phyloP scores from a whole-genome alignment of 2,113 vertebrate genomes.

The Arothron firmamentum region DNA sequence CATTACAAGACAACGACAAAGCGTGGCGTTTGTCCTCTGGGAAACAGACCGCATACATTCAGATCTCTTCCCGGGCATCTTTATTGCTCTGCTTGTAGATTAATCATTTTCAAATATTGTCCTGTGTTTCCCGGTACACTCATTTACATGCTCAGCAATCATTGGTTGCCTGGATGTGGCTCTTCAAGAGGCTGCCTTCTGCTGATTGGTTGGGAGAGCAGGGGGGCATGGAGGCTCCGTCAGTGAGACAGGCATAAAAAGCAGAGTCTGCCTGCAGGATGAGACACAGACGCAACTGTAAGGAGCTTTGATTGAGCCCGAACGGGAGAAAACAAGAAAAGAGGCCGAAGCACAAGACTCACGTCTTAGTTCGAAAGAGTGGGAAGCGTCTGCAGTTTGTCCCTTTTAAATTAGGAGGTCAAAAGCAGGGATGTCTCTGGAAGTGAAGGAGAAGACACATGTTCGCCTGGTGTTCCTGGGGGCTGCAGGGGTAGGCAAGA shows the following conservation, averaged over 20 bases:
- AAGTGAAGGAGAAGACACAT: conserved; percentile 83
- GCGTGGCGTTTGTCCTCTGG: no score
- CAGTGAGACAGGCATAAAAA: conserved; percentile 65
- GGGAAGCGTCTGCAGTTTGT: neutral
- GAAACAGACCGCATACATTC: no score
- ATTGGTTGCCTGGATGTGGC: conserved; percentile 53
- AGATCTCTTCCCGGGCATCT: conserved; percentile 11
- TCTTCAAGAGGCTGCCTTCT: conserved; percentile 42
- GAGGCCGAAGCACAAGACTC: neutral
- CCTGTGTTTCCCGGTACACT: conserved; percentile 15
- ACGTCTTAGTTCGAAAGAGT: neutral
- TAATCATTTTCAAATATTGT: conserved; percentile 23
- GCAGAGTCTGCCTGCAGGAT: conserved; percentile 15
- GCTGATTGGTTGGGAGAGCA: conserved; percentile 54
- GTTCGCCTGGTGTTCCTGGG: conserved; percentile 87
- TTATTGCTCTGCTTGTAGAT: conserved; percentile 18
- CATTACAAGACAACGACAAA: no score
- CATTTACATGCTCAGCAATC: conserved; percentile 51
- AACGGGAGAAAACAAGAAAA: neutral
- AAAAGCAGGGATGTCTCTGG: conserved; percentile 76
- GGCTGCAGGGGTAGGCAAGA: conserved; percentile 87
- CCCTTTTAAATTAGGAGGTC: neutral
- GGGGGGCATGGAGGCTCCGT: conserved; percentile 34
- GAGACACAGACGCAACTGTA: conserved; percentile 18
- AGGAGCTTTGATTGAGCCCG: conserved; percentile 2